These are phyloP conservation scores for Gisinianus flammeolus DNA, from an alignment of 2,888 invertebrate species.

Conservation along the genomic window DNA sequence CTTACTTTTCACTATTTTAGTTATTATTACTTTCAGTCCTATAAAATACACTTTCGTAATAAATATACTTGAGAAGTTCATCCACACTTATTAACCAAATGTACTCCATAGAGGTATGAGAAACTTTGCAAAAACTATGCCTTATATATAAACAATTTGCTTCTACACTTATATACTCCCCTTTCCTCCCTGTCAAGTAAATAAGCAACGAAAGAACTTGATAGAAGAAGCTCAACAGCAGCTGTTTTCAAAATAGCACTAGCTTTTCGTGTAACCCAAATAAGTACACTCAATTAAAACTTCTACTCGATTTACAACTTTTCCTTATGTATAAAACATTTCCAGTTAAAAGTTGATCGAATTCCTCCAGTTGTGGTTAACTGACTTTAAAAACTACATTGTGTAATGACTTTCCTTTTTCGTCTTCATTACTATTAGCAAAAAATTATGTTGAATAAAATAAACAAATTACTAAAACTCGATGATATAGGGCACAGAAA, in stretches of 20 bases:
- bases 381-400: neutral
- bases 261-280: neutral
- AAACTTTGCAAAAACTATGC: too few species aligned
- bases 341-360: neutral
- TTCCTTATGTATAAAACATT: neutral
- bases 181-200: neutral
- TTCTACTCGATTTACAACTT: neutral
- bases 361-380: neutral
- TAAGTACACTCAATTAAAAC: neutral
- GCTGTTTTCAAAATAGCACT: constrained; percentile 5
- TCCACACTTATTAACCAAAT: neutral
- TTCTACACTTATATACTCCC: neutral
- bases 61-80: neutral
- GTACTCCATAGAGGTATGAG: too few species aligned
- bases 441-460: too few species aligned
- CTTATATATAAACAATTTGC: neutral
- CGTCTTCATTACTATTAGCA: too few species aligned
- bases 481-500: too few species aligned
- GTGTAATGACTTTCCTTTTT: too few species aligned
- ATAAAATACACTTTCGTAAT: neutral
- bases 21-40: too few species aligned
- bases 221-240: neutral
- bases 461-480: too few species aligned
- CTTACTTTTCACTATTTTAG: neutral
- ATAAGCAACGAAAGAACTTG: neutral